Base-by-base conservation (phyloP, 2,113 vertebrate species). In the Neolamprologus brichardi region DNA sequence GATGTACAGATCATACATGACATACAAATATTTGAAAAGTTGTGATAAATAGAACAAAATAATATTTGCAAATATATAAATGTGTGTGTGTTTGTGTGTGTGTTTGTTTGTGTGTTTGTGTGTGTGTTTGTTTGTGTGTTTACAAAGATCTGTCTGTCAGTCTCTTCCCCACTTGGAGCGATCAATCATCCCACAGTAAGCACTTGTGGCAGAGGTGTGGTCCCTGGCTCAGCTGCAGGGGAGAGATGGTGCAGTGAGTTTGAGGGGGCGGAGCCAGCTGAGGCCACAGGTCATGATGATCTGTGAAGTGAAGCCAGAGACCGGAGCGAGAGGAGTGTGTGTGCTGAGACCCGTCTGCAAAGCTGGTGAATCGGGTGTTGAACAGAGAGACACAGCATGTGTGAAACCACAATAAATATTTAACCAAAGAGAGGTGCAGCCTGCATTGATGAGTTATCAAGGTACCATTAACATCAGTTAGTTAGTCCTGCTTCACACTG, bases 161-260 rank as follows among this genome's bases (percentile, higher is more conserved):
- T 30, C 25, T 60, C 56, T 30, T 17, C 56, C 6, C 56, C 25
- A 58, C 14, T 30, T 30, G 25, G 56, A 30, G 56, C 14, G 0
- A 0, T 0, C 56, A 10, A 30, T 60, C 56, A 60, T 30, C 5
- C 56, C 54, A 28, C 54, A 58, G 54, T 28, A 0, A 13, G 56
- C 56, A 30, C 25, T 17, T 17, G 25, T 60, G 56, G 56, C 56
- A 2, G 25, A 58, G 56, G 14, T 58, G 14, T 58, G 56, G 56
- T 58, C 25, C 56, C 5, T 17, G 56, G 56, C 14, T 30, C 14
- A 30, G 25, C 56, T 60, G 56, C 25, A 60, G 56, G 8, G 3
- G 56, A 60, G 25, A 30, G 56, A 32, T 32, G 56, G 56, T 6
- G 56, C 56, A 60, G 56, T 60, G 28, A 32, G 28, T 10, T 60